A percentile compares a stretch with the other conserved stretches of the same genome.
Conservation (phyloP, 2,113 vertebrate genomes). For the Oxyruncus cristatus region DNA sequence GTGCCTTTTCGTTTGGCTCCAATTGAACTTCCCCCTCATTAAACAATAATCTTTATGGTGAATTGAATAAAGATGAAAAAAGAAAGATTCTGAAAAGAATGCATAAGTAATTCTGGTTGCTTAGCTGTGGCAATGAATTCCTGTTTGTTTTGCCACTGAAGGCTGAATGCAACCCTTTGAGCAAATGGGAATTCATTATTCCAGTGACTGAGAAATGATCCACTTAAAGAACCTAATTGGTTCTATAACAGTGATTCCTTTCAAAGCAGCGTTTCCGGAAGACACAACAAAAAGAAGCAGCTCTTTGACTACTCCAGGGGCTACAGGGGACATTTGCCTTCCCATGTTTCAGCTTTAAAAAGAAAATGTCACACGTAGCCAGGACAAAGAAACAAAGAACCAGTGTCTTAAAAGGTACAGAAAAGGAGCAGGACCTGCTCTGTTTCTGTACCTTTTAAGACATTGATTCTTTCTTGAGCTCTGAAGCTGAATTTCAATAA, state of each 20-base stretch:
- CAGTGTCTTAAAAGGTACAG: neutral
- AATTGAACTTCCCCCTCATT: slow-evolving; percentile 45
- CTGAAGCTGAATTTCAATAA: neutral
- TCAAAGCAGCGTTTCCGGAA: slow-evolving; percentile 26
- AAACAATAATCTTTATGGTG: slow-evolving; percentile 35
- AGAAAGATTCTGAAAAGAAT: slow-evolving; percentile 35
- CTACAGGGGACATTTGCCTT: slow-evolving; percentile 22
- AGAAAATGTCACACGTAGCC: neutral
- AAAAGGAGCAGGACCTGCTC: neutral
- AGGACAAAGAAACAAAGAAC: slow-evolving; percentile 17
- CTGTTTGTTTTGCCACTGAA: slow-evolving; percentile 59
- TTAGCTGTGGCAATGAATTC: slow-evolving; percentile 61
- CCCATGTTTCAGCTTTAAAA: slow-evolving; percentile 15
- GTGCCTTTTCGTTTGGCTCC: slow-evolving; percentile 22
- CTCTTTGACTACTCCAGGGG: slow-evolving; percentile 28
- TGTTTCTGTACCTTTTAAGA: neutral
- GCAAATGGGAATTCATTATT: slow-evolving; percentile 63
- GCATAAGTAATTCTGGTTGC: slow-evolving; percentile 52
- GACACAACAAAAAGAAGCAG: slow-evolving; percentile 23
- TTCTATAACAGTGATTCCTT: slow-evolving; percentile 50
- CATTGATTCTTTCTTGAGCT: neutral
- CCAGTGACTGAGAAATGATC: slow-evolving; percentile 51
- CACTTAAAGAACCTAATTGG: slow-evolving; percentile 57
- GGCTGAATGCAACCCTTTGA: slow-evolving; percentile 55
- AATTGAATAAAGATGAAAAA: slow-evolving; percentile 22